These are phyloP conservation scores for Ceyx margarethae DNA, from an alignment of 2,113 vertebrate genomes.

Conservation along the genomic window DNA sequence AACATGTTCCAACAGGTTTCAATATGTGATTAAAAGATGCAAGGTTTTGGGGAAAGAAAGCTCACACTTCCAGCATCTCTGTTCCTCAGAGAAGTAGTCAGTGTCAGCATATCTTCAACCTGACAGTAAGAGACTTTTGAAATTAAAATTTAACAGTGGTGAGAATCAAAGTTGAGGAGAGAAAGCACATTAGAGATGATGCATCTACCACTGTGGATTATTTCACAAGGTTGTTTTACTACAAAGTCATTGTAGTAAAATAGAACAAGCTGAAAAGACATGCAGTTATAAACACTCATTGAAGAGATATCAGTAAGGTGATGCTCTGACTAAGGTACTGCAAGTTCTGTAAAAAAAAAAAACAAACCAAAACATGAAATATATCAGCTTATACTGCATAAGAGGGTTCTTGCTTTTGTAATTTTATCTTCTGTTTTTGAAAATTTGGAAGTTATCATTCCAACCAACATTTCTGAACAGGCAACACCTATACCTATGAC, in stretches of 20 bases:
- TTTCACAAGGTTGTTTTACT: neutral
- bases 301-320: neutral
- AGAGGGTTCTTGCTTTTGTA: neutral
- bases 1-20: neutral
- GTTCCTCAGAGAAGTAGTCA: neutral
- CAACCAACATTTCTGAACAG: neutral
- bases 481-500: neutral
- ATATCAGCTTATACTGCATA: neutral
- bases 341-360: neutral
- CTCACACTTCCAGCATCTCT: neutral
- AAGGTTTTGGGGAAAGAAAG: rapidly evolving
- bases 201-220: neutral
- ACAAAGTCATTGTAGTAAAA: neutral
- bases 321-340: neutral
- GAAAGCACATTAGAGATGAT: neutral
- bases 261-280: neutral
- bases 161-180: neutral
- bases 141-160: neutral
- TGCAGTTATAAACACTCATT: neutral
- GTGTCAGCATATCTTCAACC: neutral
- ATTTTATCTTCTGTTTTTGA: neutral
- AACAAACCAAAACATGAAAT: neutral
- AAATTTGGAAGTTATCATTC: neutral
- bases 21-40: neutral
- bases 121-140: neutral